phyloP scores from a whole-genome alignment of 2,797 vertebrate species.

The Cuniculus paca region DNA sequence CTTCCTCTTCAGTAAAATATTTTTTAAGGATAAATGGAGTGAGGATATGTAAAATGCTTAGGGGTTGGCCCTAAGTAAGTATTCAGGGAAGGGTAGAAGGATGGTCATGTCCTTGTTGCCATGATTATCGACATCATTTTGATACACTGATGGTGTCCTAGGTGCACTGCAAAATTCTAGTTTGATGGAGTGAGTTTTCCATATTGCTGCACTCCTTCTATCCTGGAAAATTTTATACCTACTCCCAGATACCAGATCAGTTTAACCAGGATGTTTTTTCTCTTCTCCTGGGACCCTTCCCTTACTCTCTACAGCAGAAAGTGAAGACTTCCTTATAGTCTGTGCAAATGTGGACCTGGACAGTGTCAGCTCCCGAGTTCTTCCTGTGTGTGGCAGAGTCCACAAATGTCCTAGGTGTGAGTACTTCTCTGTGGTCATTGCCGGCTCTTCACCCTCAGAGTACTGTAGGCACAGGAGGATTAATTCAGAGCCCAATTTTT shows the following conservation, averaged over 20 bases:
- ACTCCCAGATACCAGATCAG: background rate
- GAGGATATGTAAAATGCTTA: background rate
- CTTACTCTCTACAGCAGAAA: background rate
- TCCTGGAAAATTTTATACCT: background rate
- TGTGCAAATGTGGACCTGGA: background rate
- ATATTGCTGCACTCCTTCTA: background rate
- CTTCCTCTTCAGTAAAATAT: background rate
- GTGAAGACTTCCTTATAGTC: background rate
- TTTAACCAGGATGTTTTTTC: background rate
- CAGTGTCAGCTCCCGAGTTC: background rate
- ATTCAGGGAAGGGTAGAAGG: background rate
- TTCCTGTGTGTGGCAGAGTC: background rate
- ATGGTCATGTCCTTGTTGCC: background rate
- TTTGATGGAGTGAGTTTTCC: background rate
- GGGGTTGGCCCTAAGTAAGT: background rate
- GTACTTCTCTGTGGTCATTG: background rate
- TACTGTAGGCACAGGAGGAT: background rate
- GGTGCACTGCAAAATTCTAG: background rate
- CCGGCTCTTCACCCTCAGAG: background rate
- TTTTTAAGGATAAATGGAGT: background rate
- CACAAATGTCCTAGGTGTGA: background rate
- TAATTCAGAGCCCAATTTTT: background rate
- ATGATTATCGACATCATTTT: background rate
- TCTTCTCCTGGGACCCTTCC: background rate
- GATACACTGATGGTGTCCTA: background rate